phyloP scores from a whole-genome alignment of 2,113 vertebrate species.

The Dromaius novaehollandiae region DNA sequence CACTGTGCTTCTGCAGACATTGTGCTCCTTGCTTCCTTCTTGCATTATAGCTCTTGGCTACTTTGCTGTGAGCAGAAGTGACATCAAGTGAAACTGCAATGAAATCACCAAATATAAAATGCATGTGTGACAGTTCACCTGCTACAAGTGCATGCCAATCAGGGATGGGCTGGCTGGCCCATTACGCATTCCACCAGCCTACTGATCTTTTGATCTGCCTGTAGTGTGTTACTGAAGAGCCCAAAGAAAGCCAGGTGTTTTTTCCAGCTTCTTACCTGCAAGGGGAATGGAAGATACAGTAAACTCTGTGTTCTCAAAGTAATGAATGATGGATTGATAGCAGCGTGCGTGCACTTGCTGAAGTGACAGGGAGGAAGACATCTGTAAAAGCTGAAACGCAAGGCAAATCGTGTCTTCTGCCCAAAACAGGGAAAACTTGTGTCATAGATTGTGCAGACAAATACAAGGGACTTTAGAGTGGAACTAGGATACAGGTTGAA shows the following conservation, averaged over 20 bases:
- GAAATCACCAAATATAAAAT: background rate
- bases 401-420: background rate
- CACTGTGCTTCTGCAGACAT: background rate
- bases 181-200: background rate
- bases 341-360: accelerated
- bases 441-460: background rate
- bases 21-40: background rate
- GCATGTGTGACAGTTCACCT: background rate
- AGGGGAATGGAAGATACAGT: background rate
- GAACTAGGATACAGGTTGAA: background rate
- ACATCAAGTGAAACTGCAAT: background rate
- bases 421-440: background rate
- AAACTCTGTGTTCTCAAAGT: background rate
- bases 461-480: background rate
- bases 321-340: background rate
- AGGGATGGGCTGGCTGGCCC: background rate
- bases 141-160: background rate
- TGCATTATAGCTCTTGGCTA: background rate
- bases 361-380: background rate
- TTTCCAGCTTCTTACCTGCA: background rate
- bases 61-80: background rate
- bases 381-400: background rate
- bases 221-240: background rate
- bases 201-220: background rate
- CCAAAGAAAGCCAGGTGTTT: background rate